Conservation (phyloP, 2,888 invertebrate genomes). For the Papilio demoleus region DNA sequence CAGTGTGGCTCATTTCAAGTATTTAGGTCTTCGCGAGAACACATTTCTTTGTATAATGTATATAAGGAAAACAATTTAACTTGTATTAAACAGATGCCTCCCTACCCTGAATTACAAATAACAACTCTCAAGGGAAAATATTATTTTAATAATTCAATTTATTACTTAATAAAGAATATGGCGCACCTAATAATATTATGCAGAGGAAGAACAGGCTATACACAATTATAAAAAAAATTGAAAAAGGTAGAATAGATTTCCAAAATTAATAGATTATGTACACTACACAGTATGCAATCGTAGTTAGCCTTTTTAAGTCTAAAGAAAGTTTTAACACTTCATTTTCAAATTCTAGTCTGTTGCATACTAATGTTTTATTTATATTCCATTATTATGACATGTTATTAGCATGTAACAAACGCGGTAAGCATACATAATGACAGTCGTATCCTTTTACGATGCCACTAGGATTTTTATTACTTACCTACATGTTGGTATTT, state of each 20-base stretch:
- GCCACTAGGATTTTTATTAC: conserved; percentile 29
- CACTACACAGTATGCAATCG: too few species aligned
- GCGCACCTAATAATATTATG: too few species aligned
- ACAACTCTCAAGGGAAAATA: background rate
- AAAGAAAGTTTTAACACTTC: background rate
- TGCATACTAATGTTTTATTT: conserved; percentile 1
- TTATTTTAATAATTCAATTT: background rate
- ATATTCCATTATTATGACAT: conserved; percentile 7
- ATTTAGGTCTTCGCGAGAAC: conserved; percentile 45
- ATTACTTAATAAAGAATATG: background rate
- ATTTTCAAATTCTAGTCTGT: background rate
- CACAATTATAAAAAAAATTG: too few species aligned
- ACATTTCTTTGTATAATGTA: conserved; percentile 34
- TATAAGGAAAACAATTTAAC: conserved; percentile 31
- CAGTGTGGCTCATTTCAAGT: conserved; percentile 38
- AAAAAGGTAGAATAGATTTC: too few species aligned
- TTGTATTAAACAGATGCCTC: conserved; percentile 9
- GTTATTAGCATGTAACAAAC: conserved; percentile 9
- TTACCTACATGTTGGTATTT: conserved; percentile 19
- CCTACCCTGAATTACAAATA: background rate
- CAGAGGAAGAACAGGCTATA: too few species aligned
- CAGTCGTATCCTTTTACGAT: conserved; percentile 23
- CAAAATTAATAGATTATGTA: too few species aligned
- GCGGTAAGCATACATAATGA: conserved; percentile 17
- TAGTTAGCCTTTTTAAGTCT: background rate